A percentile compares a stretch with the other conserved stretches of the same genome.
phyloP scores from a whole-genome alignment of 2,888 invertebrate species.

The Luperina testacea region DNA sequence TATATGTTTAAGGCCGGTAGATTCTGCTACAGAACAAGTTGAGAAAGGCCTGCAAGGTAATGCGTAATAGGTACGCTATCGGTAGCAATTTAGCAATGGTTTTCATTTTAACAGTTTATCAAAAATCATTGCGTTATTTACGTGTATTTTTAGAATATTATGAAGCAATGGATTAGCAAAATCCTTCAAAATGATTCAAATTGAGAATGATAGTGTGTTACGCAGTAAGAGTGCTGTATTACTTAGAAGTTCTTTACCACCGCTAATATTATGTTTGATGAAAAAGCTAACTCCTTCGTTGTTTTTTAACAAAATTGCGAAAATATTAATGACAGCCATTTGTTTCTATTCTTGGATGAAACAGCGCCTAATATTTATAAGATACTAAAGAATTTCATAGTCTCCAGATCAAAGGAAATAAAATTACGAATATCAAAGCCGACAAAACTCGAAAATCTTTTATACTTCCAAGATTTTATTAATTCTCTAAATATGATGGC shows the following conservation, averaged over 20 bases:
- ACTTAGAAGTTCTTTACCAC: background rate
- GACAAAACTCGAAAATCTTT: conserved; percentile 22
- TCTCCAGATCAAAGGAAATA: conserved; percentile 43
- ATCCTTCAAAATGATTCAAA: background rate
- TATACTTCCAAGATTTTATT: conserved; percentile 31
- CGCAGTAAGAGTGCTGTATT: background rate
- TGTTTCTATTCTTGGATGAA: conserved; percentile 28
- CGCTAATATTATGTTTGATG: background rate
- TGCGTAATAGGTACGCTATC: background rate
- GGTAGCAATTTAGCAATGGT: background rate
- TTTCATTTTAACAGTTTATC: background rate
- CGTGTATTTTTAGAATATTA: background rate
- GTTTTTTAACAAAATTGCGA: conserved; percentile 15
- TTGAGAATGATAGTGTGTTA: background rate
- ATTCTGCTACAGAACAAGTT: background rate
- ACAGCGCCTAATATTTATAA: conserved; percentile 40
- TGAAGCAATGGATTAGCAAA: background rate
- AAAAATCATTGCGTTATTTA: background rate
- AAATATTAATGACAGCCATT: conserved; percentile 20
- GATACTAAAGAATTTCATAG: conserved; percentile 44
- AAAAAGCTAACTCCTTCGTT: background rate
- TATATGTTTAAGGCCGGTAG: background rate
- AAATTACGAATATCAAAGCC: conserved; percentile 37
- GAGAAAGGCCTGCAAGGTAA: background rate
- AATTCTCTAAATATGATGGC: conserved; percentile 33